These are phyloP conservation scores for Thunnus albacares DNA, from an alignment of 2,797 vertebrate species.

Conservation along the genomic window DNA sequence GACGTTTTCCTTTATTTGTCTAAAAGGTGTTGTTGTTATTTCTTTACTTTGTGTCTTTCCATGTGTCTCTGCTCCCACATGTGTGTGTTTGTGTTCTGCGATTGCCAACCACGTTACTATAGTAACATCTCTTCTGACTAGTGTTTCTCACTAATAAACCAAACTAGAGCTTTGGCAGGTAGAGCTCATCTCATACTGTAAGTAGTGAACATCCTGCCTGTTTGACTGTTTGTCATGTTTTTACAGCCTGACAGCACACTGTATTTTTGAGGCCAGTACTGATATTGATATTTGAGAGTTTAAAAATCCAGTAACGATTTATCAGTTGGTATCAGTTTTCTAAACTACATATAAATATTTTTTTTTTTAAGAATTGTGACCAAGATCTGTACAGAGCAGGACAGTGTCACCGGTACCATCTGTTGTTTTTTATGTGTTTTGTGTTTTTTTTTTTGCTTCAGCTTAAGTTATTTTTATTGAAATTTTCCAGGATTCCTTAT, in stretches of 20 bases:
- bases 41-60: background rate
- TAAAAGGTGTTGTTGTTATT: background rate
- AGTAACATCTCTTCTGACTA: background rate
- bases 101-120: background rate
- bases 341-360: background rate
- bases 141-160: background rate
- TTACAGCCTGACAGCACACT: too few species aligned
- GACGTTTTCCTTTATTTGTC: background rate
- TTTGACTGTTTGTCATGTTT: too few species aligned
- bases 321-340: background rate
- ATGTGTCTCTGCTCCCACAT: background rate
- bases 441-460: too few species aligned
- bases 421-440: too few species aligned
- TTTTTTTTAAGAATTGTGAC: background rate
- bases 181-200: background rate
- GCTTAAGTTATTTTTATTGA: background rate
- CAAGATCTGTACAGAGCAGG: background rate
- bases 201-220: too few species aligned
- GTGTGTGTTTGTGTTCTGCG: background rate
- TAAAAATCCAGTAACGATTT: too few species aligned
- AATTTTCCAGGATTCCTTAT: background rate
- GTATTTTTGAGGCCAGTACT: too few species aligned
- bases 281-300: too few species aligned
- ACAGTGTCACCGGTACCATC: too few species aligned
- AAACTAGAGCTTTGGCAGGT: background rate